Evolutionary conservation across 2,888 invertebrate species (phyloP), one percentile per base, ranked within the genome.

Genomic region (Polyommatus icarus): DNA sequence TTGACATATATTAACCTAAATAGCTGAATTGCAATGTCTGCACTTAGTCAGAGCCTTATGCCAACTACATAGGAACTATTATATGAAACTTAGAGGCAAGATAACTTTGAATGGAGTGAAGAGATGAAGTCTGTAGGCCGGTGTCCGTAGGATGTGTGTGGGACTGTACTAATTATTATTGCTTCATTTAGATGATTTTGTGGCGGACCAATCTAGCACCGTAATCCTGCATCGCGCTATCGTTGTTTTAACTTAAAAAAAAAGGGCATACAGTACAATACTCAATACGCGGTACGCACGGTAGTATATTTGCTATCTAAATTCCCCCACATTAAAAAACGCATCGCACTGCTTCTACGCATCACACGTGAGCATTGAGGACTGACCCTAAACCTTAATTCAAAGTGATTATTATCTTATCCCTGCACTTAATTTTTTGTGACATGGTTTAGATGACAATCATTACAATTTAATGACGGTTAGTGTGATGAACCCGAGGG

Each of bases 1-100:
- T 72, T 20, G 20, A 72, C 72, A 72, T 72, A 72, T 72, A 72
- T 72, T 72, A 40, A 72, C 72, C 72, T 72, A 72, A 72, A 72
- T 72, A 72, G n/a, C n/a, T 72, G 36, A 72, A 72, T 72, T 20
- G n/a, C 10, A 72, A 72, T 72, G 36, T 71, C 71, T 36, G 24
- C 71, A 10, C 18, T 18, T 32, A 6, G 72, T 40, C 10, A 4
- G 40, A 71, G n/a, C 40, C 18, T 36, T 72, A 3, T 18, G 12
- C 20, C 20, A 20, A 1, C 36, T 4, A 54, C 4, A 54, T 54
- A 54, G 5, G 54, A 54, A 54, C 18, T 18, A 18, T 54, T 5
- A 54, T 54, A 1, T 54, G 3, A 54, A 54, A 54, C 18, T 18
- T 54, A 54, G 18, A 18, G 54, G 54, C 18, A 54, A 54, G 54